Conservation (phyloP, 2,797 vertebrate species). For the Bryconaethiops microstoma region DNA sequence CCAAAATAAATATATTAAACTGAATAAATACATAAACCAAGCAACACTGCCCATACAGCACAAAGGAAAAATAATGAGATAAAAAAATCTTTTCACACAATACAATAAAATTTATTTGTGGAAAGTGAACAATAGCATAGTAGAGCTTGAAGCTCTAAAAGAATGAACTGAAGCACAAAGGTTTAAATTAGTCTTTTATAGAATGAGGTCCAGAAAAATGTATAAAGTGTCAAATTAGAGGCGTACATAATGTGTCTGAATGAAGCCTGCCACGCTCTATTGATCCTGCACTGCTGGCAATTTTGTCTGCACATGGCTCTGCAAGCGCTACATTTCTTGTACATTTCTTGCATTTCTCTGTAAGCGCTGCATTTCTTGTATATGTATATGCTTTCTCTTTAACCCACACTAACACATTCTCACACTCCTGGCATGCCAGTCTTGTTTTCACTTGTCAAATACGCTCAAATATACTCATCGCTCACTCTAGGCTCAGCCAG, state of each 20-base stretch:
- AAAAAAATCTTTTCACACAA: background rate
- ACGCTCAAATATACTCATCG: background rate
- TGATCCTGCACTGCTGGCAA: background rate
- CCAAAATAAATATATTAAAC: too few relatives aligned
- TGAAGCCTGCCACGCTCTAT: background rate
- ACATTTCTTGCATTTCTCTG: too few relatives aligned
- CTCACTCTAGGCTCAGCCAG: background rate
- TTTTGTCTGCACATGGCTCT: constrained; percentile 1
- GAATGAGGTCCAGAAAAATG: background rate
- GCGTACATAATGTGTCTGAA: background rate
- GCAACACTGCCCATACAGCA: background rate
- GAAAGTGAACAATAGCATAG: background rate
- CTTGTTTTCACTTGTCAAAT: background rate
- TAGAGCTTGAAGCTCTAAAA: background rate
- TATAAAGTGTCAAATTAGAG: background rate
- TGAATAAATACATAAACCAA: background rate
- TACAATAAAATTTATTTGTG: background rate
- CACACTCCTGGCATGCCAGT: background rate
- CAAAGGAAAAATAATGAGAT: too few relatives aligned
- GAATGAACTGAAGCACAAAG: background rate
- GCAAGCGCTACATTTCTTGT: background rate
- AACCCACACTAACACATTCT: background rate
- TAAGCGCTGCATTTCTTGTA: background rate
- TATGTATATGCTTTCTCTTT: too few relatives aligned
- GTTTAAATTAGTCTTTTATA: background rate